These are phyloP conservation scores for Myotis yumanensis DNA, from an alignment of 2,113 vertebrate species.

Conservation along the genomic window DNA sequence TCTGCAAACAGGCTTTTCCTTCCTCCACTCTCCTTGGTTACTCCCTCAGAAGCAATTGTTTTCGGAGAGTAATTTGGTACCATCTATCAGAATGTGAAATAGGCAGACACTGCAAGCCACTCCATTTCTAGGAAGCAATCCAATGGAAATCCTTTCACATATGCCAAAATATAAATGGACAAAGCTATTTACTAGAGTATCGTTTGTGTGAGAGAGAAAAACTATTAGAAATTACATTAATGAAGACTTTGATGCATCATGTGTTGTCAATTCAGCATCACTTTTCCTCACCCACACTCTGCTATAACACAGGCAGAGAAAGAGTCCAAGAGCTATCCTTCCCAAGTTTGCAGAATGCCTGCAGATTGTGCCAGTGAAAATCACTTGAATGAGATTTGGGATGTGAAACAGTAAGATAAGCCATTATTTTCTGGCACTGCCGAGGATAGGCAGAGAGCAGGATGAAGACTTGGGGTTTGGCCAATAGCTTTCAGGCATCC, in stretches of 20 bases:
- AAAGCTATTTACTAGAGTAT: neutral
- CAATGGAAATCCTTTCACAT: neutral
- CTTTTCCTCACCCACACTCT: neutral
- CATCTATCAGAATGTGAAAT: neutral
- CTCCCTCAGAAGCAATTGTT: constrained; percentile 30
- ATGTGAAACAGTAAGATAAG: constrained; percentile 2
- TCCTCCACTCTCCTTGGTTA: neutral
- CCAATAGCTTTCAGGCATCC: neutral
- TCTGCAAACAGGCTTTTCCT: neutral
- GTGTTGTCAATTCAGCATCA: neutral
- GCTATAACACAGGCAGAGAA: neutral
- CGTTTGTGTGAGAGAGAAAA: neutral
- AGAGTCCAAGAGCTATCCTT: neutral
- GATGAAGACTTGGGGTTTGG: neutral
- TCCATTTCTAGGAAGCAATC: neutral
- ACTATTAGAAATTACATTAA: neutral
- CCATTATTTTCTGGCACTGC: neutral
- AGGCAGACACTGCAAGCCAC: neutral
- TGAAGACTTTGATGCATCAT: neutral
- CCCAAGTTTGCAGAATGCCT: neutral
- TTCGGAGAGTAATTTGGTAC: constrained; percentile 20
- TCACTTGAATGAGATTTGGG: neutral
- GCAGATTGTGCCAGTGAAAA: neutral
- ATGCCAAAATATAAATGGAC: neutral
- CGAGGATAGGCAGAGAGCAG: neutral